Percentiles rank a stretch among this genome's conserved stretches.
phyloP scores from a whole-genome alignment of 2,113 vertebrate genomes.

The Semicossyphus pulcher region DNA sequence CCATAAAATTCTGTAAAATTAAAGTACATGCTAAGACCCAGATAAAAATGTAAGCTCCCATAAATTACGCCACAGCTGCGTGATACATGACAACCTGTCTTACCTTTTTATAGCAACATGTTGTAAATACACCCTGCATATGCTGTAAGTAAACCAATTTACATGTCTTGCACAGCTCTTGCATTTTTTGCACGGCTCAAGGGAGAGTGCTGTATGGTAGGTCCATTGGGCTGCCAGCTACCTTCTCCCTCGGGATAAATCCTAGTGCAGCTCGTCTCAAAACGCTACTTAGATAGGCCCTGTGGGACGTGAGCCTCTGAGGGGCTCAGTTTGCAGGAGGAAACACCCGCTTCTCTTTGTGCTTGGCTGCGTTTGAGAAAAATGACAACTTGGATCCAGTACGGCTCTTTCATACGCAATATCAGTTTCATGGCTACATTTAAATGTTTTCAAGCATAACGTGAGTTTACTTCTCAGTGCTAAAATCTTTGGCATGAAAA shows the following conservation, averaged over 20 bases:
- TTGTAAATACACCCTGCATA: conserved; percentile 28
- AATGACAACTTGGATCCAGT: conserved; percentile 30
- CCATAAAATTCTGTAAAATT: neutral
- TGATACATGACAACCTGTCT: conserved; percentile 31
- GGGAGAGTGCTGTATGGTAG: conserved; percentile 41
- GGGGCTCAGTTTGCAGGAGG: conserved; percentile 47
- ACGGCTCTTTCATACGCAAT: conserved; percentile 7
- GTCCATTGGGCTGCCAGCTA: conserved; percentile 60
- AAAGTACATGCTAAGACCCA: conserved; percentile 10
- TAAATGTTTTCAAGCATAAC: neutral
- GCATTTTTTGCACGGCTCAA: conserved; percentile 39
- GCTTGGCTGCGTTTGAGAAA: conserved; percentile 37
- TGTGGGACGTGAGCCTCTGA: conserved; percentile 56
- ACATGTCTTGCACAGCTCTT: conserved; percentile 29
- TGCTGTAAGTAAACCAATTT: conserved; percentile 55
- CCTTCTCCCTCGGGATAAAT: conserved; percentile 57
- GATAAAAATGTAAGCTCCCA: conserved; percentile 18
- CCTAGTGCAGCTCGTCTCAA: conserved; percentile 59
- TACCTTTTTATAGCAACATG: conserved; percentile 4
- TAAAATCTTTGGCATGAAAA: neutral
- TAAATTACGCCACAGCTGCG: conserved; percentile 9
- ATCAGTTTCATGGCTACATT: neutral
- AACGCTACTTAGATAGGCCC: conserved; percentile 66
- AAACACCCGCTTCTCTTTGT: conserved; percentile 45
- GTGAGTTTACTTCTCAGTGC: neutral